Percentiles rank a stretch among this genome's conserved stretches.
Conservation (phyloP, 1,140 invertebrate genomes). For the Reticulitermes speratus region DNA sequence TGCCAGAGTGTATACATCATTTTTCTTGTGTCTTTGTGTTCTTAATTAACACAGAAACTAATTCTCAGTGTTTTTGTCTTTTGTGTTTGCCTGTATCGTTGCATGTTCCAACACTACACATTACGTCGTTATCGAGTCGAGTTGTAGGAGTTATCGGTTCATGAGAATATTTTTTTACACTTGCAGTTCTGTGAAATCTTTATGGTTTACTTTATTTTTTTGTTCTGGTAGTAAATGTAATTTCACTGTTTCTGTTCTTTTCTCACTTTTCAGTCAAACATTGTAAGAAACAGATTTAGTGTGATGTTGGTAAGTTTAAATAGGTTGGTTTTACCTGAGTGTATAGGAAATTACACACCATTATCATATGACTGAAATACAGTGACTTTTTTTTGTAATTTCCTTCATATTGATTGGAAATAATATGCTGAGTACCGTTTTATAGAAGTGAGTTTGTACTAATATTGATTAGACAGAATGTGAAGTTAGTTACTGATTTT, state of each 20-base stretch:
- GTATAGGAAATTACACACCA: neutral
- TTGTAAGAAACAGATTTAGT: neutral
- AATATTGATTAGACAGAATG: neutral
- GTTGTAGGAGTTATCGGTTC: too few species aligned
- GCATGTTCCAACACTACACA: neutral
- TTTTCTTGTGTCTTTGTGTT: neutral
- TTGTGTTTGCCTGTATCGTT: neutral
- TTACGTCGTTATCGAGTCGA: neutral
- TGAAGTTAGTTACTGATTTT: neutral
- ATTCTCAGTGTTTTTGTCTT: neutral
- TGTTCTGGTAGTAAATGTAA: neutral
- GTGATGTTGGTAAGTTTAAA: neutral
- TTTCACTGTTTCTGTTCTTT: neutral
- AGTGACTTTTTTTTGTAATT: neutral
- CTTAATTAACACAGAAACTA: neutral
- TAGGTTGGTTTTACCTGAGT: neutral
- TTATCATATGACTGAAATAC: neutral
- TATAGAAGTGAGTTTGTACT: neutral
- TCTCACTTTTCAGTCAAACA: neutral
- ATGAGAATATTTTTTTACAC: neutral
- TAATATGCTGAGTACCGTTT: neutral
- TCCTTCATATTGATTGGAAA: neutral
- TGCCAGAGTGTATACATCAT: neutral
- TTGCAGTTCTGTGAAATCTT: neutral
- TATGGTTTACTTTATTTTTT: neutral